These are phyloP conservation scores for Deroptyus accipitrinus DNA, from an alignment of 2,113 vertebrate genomes.

Conservation along the genomic window DNA sequence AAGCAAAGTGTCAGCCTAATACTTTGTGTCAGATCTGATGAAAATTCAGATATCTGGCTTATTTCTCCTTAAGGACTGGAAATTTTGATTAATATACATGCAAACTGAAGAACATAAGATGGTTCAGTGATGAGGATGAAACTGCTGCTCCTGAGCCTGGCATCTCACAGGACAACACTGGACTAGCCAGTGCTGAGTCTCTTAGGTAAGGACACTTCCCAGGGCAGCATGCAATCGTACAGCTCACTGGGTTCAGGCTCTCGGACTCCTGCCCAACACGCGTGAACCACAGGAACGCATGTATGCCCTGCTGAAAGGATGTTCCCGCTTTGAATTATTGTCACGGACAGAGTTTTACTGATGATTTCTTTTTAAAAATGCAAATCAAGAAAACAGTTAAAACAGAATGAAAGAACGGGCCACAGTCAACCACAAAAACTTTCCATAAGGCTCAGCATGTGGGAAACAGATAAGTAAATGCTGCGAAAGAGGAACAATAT, in stretches of 20 bases:
- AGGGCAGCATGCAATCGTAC: not conserved
- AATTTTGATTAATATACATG: not conserved
- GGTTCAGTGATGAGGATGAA: not conserved
- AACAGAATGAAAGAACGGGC: not conserved
- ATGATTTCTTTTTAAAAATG: not conserved
- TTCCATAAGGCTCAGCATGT: constrained; percentile 56
- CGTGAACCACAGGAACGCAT: fast-evolving
- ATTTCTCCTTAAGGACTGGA: not conserved
- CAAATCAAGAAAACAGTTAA: not conserved
- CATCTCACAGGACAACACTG: fast-evolving
- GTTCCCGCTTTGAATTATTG: fast-evolving
- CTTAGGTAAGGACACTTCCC: not conserved
- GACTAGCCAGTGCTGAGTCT: not conserved
- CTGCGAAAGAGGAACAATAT: constrained; percentile 43
- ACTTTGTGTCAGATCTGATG: not conserved
- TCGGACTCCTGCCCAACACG: not conserved
- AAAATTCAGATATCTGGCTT: not conserved
- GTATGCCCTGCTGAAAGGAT: not conserved
- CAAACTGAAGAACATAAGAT: not conserved
- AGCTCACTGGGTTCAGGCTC: not conserved
- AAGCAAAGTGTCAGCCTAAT: not conserved
- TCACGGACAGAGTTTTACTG: not conserved
- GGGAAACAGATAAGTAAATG: constrained; percentile 54
- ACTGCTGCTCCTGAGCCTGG: not conserved
- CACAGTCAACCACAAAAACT: constrained; percentile 37